Percentiles rank a stretch among this genome's conserved stretches.
phyloP scores from a whole-genome alignment of 2,888 invertebrate species.

The Andrena praecox region DNA sequence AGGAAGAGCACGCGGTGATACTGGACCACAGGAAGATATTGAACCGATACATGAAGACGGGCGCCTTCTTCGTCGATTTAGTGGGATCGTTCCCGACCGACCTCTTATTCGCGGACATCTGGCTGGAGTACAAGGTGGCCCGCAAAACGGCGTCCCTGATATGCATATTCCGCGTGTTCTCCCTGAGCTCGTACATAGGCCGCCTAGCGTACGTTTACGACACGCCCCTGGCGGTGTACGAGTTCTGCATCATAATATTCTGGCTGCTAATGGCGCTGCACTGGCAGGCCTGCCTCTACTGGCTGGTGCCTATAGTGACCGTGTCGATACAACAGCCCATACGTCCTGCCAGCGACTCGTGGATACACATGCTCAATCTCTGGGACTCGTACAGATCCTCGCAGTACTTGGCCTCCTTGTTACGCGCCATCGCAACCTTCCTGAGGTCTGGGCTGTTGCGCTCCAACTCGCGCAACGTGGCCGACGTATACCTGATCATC shows the following conservation, averaged over 20 bases:
- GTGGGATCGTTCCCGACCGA: slow-evolving; percentile 81
- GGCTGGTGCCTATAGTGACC: slow-evolving; percentile 77
- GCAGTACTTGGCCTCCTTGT: slow-evolving; percentile 73
- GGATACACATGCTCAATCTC: slow-evolving; percentile 74
- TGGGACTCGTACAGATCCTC: slow-evolving; percentile 66
- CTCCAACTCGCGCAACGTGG: slow-evolving; percentile 67
- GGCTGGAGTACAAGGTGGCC: slow-evolving; percentile 67
- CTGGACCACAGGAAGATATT: slow-evolving; percentile 73
- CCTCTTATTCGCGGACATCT: slow-evolving; percentile 71
- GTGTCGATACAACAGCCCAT: slow-evolving; percentile 62
- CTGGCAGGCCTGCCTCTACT: slow-evolving; percentile 81
- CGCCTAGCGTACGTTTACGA: slow-evolving; percentile 70
- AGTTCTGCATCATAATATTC: slow-evolving; percentile 73
- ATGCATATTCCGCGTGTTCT: slow-evolving; percentile 75
- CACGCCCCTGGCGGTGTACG: slow-evolving; percentile 66
- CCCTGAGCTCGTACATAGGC: slow-evolving; percentile 70
- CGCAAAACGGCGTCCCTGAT: slow-evolving; percentile 75
- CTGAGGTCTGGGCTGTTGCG: slow-evolving; percentile 77
- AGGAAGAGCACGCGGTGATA: slow-evolving; percentile 72
- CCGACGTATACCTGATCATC: slow-evolving; percentile 77
- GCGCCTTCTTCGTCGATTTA: slow-evolving; percentile 77
- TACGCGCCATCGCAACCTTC: slow-evolving; percentile 76
- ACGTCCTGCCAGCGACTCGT: slow-evolving; percentile 72
- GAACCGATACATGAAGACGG: slow-evolving; percentile 68
- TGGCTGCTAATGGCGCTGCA: slow-evolving; percentile 76